Conservation (phyloP, 1,140 invertebrate species). For the Leptinotarsa texana region DNA sequence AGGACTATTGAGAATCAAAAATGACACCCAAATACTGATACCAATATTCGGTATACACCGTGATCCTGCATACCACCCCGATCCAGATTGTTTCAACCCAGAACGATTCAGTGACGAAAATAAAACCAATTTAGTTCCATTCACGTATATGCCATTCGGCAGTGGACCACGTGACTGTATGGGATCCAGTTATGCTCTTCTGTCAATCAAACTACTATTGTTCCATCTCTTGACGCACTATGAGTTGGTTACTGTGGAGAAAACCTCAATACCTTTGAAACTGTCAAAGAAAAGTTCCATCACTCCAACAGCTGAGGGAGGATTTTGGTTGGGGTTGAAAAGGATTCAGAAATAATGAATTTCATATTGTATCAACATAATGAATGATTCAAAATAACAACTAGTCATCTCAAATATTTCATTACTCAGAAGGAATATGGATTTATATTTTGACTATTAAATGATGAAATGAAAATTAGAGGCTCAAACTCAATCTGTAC, state of each 20-base stretch:
- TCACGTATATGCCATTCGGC: slow-evolving; percentile 16
- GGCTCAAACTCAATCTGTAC: no score
- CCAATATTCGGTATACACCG: slow-evolving; percentile 51
- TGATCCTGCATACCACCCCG: slow-evolving; percentile 60
- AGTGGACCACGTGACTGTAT: slow-evolving; percentile 11
- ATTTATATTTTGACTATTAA: no score
- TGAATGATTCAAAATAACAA: no score
- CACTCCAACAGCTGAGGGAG: slow-evolving; percentile 56
- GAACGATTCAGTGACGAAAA: slow-evolving; percentile 56
- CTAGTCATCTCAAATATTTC: no score
- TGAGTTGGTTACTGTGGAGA: slow-evolving; percentile 22
- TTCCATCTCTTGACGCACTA: slow-evolving; percentile 48
- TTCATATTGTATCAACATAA: no score
- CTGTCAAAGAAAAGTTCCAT: slow-evolving; percentile 52
- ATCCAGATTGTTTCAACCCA: slow-evolving; percentile 64
- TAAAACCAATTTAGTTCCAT: not conserved
- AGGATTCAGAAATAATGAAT: not conserved
- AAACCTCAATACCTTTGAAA: slow-evolving; percentile 31
- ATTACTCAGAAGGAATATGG: no score
- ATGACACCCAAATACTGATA: slow-evolving; percentile 48
- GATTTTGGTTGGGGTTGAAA: slow-evolving; percentile 36
- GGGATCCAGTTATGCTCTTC: slow-evolving; percentile 60
- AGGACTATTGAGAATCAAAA: slow-evolving; percentile 42
- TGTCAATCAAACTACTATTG: slow-evolving; percentile 62
- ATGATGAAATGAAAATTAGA: no score